Evolutionary conservation across 2,113 vertebrate genomes (phyloP), one percentile per base, ranked within the genome.

Genomic region (Hyperoodon ampullatus): DNA sequence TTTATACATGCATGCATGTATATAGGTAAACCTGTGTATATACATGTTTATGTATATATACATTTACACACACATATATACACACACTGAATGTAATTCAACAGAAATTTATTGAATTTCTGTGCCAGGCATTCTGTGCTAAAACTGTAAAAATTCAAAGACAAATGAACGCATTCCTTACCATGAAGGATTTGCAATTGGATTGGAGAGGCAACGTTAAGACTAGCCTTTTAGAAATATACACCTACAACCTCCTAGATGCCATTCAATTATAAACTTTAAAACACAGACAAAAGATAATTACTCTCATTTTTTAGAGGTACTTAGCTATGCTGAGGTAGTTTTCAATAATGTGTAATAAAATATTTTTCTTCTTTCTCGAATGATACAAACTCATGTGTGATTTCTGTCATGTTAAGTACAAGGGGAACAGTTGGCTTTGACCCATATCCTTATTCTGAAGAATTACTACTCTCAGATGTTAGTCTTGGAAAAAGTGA

Each of bases 401-500:
- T 85, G 75, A 85, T 58, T 75, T 84, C 58, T 93, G 80, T 97
- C 98, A 97, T 98, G 95, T 96, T 86, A 26, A 82, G 61, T 83
- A 93, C 28, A 89, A 98, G 80, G 94, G 77, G 66, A 98, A 97
- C 47, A 94, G 77, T 96, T 98, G 96, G 95, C 94, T 97, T 86
- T 97, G 88, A 97, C 94, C 93, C 95, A 96, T 93, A 98, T 98
- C 93, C 84, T 93, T 96, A 94, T 97, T 96, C 92, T 18, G 88
- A 65, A 97, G 95, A 97, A 98, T 96, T 98, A 93, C 87, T 98
- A 96, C 84, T 97, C 81, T 92, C 86, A 94, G 86, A 95, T 97
- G 97, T 97, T 74, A 93, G n/a, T 77, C 96, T 97, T 96, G 93
- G 88, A 98, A 97, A 98, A 97, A 97, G 60, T 28, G 65, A 97